These are phyloP conservation scores for Numenius arquata DNA, from an alignment of 2,113 vertebrate genomes.

Conservation along the genomic window DNA sequence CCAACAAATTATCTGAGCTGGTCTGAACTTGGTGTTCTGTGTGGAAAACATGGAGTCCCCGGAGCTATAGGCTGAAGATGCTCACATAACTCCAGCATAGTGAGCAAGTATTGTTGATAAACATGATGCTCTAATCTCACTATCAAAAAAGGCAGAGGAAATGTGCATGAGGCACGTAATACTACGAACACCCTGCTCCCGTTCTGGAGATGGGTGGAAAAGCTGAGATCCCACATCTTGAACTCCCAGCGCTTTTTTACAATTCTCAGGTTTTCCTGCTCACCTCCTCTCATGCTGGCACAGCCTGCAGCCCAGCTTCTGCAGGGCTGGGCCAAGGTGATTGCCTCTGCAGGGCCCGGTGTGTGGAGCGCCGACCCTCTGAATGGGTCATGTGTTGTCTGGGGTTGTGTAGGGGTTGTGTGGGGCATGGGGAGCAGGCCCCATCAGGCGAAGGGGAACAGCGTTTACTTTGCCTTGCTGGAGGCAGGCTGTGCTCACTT, in stretches of 20 bases:
- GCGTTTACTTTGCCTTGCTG: not conserved
- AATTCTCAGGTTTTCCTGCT: not conserved
- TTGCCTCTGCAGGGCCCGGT: not conserved
- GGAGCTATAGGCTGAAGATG: not conserved
- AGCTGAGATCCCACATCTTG: not conserved
- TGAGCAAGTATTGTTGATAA: not conserved
- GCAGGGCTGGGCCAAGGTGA: accelerated
- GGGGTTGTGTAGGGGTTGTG: not conserved
- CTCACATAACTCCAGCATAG: not conserved
- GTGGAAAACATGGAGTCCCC: not conserved
- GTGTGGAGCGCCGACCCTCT: not conserved
- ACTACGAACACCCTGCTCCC: not conserved
- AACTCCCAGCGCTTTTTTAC: not conserved
- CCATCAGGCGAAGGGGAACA: not conserved
- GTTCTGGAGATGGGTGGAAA: not conserved
- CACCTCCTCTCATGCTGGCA: not conserved
- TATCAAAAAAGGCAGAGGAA: not conserved
- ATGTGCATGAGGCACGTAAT: not conserved
- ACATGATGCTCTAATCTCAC: not conserved
- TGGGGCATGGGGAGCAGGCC: not conserved
- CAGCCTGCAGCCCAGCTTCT: not conserved
- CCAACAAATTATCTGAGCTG: not conserved
- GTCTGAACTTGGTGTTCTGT: not conserved
- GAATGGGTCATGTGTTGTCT: accelerated
- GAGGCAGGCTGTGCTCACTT: not conserved